Evolutionary conservation across 2,888 invertebrate genomes (phyloP), one percentile per base, ranked within the genome.

Genomic region (Orthonychiurus folsomi): DNA sequence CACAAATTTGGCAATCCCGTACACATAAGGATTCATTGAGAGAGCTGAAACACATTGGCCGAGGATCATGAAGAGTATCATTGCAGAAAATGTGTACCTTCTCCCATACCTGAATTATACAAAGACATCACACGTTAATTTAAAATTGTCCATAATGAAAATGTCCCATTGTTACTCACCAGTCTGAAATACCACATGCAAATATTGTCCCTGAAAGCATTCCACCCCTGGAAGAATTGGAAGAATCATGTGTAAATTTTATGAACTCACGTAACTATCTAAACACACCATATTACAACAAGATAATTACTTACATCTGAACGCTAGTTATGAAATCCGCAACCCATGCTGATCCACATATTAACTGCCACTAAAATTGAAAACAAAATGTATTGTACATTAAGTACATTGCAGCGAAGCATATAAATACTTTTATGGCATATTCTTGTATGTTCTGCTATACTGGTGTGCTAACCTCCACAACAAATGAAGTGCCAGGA

Each of bases 171-270:
- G 15, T 52, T 47, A 24, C 52, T 52, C 64, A 70, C 70, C 70
- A 68, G 62, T 70, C 70, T 3, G 68, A 66, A 23, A 67, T 15
- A 54, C 64, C 62, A 21, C 65, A 54, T 9, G 62, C 61, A 27
- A 63, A 50, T 2, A 69, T 3, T 47, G 65, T 68, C 26, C 70
- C 70, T 27, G 63, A 15, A 20, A 69, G 62, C 63, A 67, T 68
- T 1, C 68, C 68, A 3, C n/a, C n/a, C n/a, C n/a, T n/a, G n/a
- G n/a, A n/a, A n/a, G n/a, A 68, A 61, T 70, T 68, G 2, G 68
- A 66, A 23, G 66, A 12, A 54, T 66, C 62, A 21, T 64, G 52
- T 9, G 62, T 60, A 27, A 63, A 50, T 2, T 67, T 3, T 47
- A 65, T 68, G 24, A 68, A 64, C 57, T 37, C 15, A 37, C 37